Evolutionary conservation across 2,888 invertebrate genomes (phyloP).

Genomic region (Lysandra bellargus): DNA sequence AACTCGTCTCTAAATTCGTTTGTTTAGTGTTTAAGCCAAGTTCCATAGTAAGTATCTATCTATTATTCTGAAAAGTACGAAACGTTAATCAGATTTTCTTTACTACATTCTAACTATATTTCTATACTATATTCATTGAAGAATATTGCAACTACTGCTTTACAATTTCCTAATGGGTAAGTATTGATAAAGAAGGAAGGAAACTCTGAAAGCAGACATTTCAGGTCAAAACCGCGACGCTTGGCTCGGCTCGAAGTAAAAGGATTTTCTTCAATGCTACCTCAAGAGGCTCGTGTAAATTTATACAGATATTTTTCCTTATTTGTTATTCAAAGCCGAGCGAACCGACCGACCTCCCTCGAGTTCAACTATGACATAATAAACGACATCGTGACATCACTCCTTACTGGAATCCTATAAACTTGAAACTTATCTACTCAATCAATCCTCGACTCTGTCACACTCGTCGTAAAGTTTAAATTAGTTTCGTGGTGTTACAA

Average conservation of each 20-base stretch:
- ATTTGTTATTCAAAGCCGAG: conserved; percentile 46
- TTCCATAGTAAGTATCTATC: no score
- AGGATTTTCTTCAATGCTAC: conserved; percentile 1
- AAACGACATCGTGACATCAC: conserved; percentile 47
- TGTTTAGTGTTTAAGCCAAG: not conserved
- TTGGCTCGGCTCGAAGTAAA: not conserved
- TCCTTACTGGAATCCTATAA: conserved; percentile 39
- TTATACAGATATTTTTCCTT: conserved; percentile 34
- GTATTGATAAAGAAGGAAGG: not conserved
- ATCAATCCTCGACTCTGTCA: conserved; percentile 16
- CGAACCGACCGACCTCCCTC: conserved; percentile 42
- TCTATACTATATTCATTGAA: not conserved
- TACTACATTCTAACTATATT: no score
- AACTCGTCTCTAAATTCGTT: not conserved
- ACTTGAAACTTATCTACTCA: conserved; percentile 15
- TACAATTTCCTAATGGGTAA: no score
- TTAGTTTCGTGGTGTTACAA: not conserved
- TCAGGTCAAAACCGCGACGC: conserved; percentile 1
- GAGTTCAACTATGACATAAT: conserved; percentile 41
- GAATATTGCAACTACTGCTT: not conserved
- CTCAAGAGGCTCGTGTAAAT: conserved; percentile 13
- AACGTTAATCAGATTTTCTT: no score
- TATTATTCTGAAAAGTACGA: no score
- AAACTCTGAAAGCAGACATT: not conserved
- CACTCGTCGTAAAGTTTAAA: not conserved